Base-by-base conservation (phyloP, 2,888 invertebrate species). In the Catocala fraxini region DNA sequence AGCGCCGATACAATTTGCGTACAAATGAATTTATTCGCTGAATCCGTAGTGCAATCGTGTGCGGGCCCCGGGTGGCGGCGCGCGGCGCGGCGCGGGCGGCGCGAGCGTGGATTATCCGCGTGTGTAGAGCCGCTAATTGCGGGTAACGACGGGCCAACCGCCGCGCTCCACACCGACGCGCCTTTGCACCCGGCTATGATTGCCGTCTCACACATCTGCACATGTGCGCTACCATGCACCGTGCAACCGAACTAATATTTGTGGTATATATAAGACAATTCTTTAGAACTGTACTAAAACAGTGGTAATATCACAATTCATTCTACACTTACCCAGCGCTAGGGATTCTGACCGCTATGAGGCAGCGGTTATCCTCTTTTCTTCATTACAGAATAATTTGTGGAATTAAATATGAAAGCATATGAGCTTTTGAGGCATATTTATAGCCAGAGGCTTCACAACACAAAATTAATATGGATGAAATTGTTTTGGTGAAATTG, bases 1-100 rank as follows among this genome's bases (percentile, higher is more conserved):
- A 92, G 91, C 91, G 91, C 93, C 94, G 91, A 94, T 94, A 94
- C 93, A 93, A 93, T 94, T 93, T 93, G 93, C 92, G 92, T 93
- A 92, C 91, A 93, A 94, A 94, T 93, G 94, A 93, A 94, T 93
- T 93, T 93, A 93, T 93, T 93, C 87, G 91, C 90, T 89, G 92
- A 89, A 92, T 92, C 89, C 88, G 90, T 87, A 89, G 89, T 92
- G 92, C 93, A 92, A 85, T 89, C 87, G 90, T 85, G 86, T 86
- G 79, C 79, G 79, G 79, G 79, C 70, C 59, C 59, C 70, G 77
- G 72, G 77, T 67, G 65, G 75, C 58, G 67, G 63, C 45, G 55
- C 56, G 51, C 35, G 55, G 56, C 51, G 73, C 59, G 67, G 63
- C 62, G 71, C 63, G 68, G 69, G 77, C 69, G 68, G 75, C 75